phyloP scores from a whole-genome alignment of 2,888 invertebrate genomes.

The Dryococelus australis region DNA sequence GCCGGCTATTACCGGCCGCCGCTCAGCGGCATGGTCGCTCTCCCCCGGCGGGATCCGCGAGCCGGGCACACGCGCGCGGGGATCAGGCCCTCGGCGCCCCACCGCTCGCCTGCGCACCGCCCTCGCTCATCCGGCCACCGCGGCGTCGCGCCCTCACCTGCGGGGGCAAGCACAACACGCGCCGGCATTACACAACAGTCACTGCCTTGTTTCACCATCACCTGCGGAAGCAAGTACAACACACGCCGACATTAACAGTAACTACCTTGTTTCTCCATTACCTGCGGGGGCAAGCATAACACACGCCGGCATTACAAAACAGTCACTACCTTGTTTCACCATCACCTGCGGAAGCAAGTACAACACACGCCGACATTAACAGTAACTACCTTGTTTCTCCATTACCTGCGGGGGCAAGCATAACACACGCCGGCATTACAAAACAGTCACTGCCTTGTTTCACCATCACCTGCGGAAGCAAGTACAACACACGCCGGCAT shows the following conservation, averaged over 20 bases:
- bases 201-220: not conserved
- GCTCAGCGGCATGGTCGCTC: not conserved
- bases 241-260: not conserved
- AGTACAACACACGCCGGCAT: too few relatives aligned
- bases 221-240: not conserved
- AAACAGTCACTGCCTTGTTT: too few relatives aligned
- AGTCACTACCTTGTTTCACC: too few relatives aligned
- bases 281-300: not conserved
- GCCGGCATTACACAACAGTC: not conserved
- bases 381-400: too few relatives aligned
- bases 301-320: too few relatives aligned
- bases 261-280: not conserved
- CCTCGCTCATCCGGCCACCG: not conserved
- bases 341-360: too few relatives aligned
- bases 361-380: too few relatives aligned
- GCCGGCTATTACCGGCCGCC: not conserved
- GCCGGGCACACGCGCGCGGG: not conserved
- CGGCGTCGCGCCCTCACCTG: not conserved
- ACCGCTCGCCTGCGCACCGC: not conserved
- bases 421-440: too few relatives aligned
- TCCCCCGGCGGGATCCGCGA: not conserved
- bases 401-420: too few relatives aligned
- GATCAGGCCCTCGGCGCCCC: not conserved
- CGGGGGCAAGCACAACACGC: not conserved
- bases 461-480: too few relatives aligned